Evolutionary conservation across 2,888 invertebrate species (phyloP), one percentile per base, ranked within the genome.

Genomic region (Fragum sueziense): DNA sequence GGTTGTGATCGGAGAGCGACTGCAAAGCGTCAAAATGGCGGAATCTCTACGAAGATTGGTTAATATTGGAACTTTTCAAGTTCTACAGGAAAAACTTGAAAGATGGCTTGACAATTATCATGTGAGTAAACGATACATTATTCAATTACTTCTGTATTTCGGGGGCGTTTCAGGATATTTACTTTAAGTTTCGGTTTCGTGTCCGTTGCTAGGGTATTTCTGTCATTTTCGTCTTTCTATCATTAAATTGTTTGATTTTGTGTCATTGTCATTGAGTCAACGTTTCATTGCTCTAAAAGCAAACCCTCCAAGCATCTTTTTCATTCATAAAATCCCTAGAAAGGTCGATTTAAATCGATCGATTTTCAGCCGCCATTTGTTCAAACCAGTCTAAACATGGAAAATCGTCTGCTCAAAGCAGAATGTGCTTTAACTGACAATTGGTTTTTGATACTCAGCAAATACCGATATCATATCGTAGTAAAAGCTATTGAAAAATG

Each of bases 11-110:
- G 61, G 29, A 54, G 61, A 37, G 52, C 47, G 62, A 41, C n/a
- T 22, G 77, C 76, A 83, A 80, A 86, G 89, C 88, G 87, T 89
- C 87, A 90, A 90, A 89, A 93, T 93, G 92, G 91, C 92, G 85
- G 93, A 92, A 71, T 90, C 91, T 52, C 87, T 93, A 75, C 86
- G 92, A 81, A 86, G 92, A 75, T 82, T 93, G 73, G 92, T 91
- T 54, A 91, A 93, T 80, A 90, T 92, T 78, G 91, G 90, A 70
- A 90, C 92, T 41, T 93, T 93, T 88, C 87, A 88, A 62, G 89
- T 91, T 76, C 87, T 93, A 54, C 93, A 93, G 76, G 91, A 92
- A 57, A 93, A 92, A 82, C 79, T 92, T 57, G 92, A 92, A 71
- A 87, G 88, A 86, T 93, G 93, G 93, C 76, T 89, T 67, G 90